These are phyloP conservation scores for Trigoniulus corallinus DNA, from an alignment of 1,140 invertebrate species.

Conservation along the genomic window DNA sequence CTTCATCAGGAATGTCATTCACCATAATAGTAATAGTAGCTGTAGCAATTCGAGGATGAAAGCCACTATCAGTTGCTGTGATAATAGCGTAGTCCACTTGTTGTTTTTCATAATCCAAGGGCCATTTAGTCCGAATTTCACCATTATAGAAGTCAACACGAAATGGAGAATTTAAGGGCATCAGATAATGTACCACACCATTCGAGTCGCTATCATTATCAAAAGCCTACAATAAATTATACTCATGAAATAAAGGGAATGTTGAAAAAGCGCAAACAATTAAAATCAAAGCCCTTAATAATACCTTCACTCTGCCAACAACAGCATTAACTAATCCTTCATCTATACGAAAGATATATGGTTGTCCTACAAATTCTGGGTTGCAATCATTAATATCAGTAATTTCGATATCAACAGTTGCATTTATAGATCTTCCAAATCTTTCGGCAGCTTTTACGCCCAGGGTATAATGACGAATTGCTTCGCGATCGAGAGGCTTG, in stretches of 20 bases:
- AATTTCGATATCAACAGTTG: slow-evolving; percentile 69
- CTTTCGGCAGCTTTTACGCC: slow-evolving; percentile 63
- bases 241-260: neutral
- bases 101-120: slow-evolving; percentile 68
- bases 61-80: slow-evolving; percentile 69
- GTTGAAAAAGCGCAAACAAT: neutral
- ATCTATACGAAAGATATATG: slow-evolving; percentile 70
- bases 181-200: slow-evolving; percentile 3
- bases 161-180: slow-evolving; percentile 46
- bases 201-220: slow-evolving; percentile 9
- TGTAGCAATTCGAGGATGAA: slow-evolving; percentile 65
- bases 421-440: slow-evolving; percentile 47
- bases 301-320: slow-evolving; percentile 62
- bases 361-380: slow-evolving; percentile 50
- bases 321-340: slow-evolving; percentile 51
- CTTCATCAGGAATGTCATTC: slow-evolving; percentile 66
- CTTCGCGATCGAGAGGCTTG: slow-evolving; percentile 65
- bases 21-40: slow-evolving; percentile 64
- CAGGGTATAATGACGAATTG: slow-evolving; percentile 63
- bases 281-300: neutral
- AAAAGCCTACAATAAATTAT: slow-evolving; percentile 2
- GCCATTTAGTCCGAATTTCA: slow-evolving; percentile 51
- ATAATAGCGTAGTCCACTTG: slow-evolving; percentile 38
- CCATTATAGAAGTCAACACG: slow-evolving; percentile 57
- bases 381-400: slow-evolving; percentile 75